Evolutionary conservation across 2,113 vertebrate species (phyloP).

Genomic region (Micronisus gabar): DNA sequence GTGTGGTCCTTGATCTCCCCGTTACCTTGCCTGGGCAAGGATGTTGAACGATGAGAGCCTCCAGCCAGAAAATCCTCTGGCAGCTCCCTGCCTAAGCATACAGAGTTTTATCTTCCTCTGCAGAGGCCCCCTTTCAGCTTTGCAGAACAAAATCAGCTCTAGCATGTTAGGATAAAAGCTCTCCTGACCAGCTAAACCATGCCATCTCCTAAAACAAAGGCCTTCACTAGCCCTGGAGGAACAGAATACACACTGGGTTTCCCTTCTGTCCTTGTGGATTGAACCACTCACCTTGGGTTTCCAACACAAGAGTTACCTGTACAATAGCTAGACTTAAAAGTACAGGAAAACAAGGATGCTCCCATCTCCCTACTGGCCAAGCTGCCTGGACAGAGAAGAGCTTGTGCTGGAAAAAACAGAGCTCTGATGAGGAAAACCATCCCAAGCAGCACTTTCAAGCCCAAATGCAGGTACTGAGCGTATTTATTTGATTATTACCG

Average conservation of each 20-base stretch:
- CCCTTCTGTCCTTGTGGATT: neutral
- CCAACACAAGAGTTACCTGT: neutral
- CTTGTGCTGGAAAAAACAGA: neutral
- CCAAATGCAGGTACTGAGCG: neutral
- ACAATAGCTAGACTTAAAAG: neutral
- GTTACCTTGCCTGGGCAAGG: neutral
- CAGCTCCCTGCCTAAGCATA: neutral
- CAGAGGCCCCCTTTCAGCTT: neutral
- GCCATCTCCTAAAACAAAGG: neutral
- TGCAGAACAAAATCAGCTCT: neutral
- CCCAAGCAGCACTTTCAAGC: neutral
- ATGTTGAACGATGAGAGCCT: neutral
- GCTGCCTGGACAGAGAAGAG: neutral
- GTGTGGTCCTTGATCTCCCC: neutral
- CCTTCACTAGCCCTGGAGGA: neutral
- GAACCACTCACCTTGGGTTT: neutral
- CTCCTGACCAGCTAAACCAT: neutral
- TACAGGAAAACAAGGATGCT: neutral
- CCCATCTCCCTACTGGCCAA: neutral
- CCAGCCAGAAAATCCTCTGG: constrained; percentile 18
- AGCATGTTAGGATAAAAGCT: neutral
- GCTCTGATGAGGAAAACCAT: neutral
- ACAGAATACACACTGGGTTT: neutral
- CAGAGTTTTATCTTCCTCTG: neutral
- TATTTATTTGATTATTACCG: neutral